phyloP scores from a whole-genome alignment of 2,113 vertebrate genomes.

The Leucosticte australis region DNA sequence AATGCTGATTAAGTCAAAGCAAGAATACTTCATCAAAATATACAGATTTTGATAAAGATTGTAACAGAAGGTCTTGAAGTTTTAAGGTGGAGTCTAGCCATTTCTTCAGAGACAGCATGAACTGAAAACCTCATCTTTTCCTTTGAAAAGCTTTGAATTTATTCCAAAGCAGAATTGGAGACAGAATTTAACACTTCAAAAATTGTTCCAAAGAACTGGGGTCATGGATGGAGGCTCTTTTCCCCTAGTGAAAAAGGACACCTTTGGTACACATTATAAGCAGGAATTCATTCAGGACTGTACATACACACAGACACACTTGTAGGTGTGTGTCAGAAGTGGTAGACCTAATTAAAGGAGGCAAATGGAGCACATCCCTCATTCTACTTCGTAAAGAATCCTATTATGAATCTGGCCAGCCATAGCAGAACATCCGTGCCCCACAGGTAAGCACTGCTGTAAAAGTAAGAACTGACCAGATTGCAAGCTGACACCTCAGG shows the following conservation, averaged over 20 bases:
- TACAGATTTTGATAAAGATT: background rate
- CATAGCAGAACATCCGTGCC: background rate
- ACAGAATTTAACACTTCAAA: background rate
- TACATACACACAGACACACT: rapidly evolving
- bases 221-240: background rate
- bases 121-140: background rate
- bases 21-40: background rate
- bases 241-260: background rate
- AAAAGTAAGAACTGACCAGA: background rate
- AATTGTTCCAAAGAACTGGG: background rate
- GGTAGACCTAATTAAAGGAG: background rate
- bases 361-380: background rate
- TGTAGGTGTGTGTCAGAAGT: background rate
- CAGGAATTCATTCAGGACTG: background rate
- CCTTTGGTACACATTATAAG: background rate
- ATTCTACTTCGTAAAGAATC: background rate
- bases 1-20: background rate
- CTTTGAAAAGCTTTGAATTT: background rate
- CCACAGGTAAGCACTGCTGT: background rate
- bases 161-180: background rate
- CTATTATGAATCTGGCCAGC: background rate
- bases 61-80: background rate
- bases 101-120: background rate
- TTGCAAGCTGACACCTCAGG: background rate
- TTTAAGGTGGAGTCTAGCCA: background rate